Conservation (phyloP, 2,888 invertebrate species). For the Xestia rhomboidea region DNA sequence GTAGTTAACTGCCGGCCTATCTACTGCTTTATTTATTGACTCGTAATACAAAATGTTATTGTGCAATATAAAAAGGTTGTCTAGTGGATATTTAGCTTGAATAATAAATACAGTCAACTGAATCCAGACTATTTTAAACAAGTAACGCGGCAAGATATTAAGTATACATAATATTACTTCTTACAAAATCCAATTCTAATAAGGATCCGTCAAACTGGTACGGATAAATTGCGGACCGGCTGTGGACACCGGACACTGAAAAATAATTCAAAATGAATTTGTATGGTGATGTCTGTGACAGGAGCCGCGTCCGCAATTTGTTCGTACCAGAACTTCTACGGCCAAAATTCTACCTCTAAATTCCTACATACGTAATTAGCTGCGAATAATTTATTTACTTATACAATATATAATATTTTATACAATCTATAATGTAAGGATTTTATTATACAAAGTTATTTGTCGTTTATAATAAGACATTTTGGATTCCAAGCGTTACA, state of each 20-base stretch:
- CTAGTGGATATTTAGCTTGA: neutral
- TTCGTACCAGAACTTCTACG: neutral
- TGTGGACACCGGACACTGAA: neutral
- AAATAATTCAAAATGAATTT: neutral
- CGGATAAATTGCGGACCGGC: neutral
- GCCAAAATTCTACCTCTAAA: constrained; percentile 42
- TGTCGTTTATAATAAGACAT: constrained; percentile 74
- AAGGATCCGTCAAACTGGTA: neutral
- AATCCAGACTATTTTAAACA: constrained; percentile 16
- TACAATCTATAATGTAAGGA: constrained; percentile 53
- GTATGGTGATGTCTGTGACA: neutral
- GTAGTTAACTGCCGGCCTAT: neutral
- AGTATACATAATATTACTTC: constrained; percentile 25
- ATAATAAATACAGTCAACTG: constrained; percentile 12
- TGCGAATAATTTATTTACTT: constrained; percentile 25
- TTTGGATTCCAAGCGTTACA: constrained; percentile 46
- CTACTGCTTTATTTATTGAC: neutral
- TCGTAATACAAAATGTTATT: neutral
- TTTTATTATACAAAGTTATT: constrained; percentile 72
- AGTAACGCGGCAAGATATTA: constrained; percentile 36
- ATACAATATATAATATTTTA: constrained; percentile 47
- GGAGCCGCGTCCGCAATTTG: neutral
- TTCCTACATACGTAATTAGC: constrained; percentile 45
- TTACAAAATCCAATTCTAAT: constrained; percentile 20
- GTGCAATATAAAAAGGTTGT: constrained; percentile 3